A percentile compares a stretch with the other conserved stretches of the same genome.
Evolutionary conservation across 2,113 vertebrate species (phyloP).

Genomic region (Fregata magnificens): DNA sequence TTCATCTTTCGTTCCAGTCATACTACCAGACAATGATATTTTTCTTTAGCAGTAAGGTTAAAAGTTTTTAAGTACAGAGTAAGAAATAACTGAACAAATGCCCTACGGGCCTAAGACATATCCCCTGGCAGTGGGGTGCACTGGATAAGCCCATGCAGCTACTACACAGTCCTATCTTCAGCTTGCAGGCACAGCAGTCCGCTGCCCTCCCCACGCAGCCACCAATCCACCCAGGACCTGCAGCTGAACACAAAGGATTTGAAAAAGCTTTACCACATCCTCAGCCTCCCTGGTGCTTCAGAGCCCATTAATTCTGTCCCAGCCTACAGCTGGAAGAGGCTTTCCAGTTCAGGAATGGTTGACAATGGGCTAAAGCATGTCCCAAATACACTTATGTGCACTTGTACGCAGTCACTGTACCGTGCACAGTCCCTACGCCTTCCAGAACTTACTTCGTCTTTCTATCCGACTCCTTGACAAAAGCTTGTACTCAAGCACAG

Average conservation of each 20-base stretch:
- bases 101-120: neutral
- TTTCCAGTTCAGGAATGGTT: neutral
- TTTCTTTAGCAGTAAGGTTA: conserved; percentile 82
- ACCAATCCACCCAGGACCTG: neutral
- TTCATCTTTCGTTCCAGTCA: conserved; percentile 98
- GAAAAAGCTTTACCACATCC: neutral
- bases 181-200: neutral
- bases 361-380: neutral
- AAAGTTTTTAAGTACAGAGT: conserved; percentile 72
- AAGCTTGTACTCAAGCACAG: neutral
- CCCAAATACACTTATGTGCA: neutral
- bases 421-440: neutral
- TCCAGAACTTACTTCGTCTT: neutral
- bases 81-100: conserved; percentile 66
- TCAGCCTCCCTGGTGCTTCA: neutral
- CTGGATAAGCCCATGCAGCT: neutral
- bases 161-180: neutral
- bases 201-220: neutral
- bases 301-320: neutral
- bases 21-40: conserved; percentile 91
- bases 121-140: neutral
- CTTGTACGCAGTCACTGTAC: neutral
- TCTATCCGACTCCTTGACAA: neutral
- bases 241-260: neutral
- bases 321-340: neutral